These are phyloP conservation scores for Ormyrus rosae DNA, from an alignment of 2,888 invertebrate species.

Conservation along the genomic window DNA sequence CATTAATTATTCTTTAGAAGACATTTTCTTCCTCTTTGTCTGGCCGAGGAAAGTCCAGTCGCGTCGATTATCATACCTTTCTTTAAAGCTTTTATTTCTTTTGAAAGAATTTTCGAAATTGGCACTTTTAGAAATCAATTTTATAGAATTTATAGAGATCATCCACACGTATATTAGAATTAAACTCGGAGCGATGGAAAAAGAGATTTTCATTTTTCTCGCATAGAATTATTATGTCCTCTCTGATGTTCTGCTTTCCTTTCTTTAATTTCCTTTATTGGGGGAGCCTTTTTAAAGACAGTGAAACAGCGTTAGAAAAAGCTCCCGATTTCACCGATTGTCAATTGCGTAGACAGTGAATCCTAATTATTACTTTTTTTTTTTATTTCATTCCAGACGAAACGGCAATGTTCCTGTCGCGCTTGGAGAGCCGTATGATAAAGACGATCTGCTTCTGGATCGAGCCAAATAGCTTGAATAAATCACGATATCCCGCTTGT, in stretches of 20 bases:
- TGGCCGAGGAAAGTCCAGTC: no score
- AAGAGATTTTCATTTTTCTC: not conserved
- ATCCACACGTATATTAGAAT: constrained; percentile 3
- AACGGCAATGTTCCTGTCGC: constrained; percentile 44
- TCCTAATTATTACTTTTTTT: constrained; percentile 43
- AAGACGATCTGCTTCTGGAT: no score
- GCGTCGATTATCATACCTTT: not conserved
- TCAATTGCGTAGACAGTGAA: constrained; percentile 51
- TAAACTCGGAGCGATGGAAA: not conserved
- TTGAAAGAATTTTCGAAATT: constrained; percentile 18
- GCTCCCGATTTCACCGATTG: constrained; percentile 42
- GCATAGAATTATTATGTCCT: not conserved
- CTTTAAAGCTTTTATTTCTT: constrained; percentile 13
- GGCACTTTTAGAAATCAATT: constrained; percentile 25
- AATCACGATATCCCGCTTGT: no score
- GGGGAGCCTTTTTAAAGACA: constrained; percentile 4
- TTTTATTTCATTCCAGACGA: constrained; percentile 35
- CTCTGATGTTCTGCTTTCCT: not conserved
- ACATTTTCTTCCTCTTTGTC: not conserved
- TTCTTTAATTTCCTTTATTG: not conserved
- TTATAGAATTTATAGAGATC: not conserved
- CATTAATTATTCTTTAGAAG: not conserved
- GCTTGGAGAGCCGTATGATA: constrained; percentile 28
- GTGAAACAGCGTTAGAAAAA: not conserved
- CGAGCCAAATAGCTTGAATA: no score